These are phyloP conservation scores for Lonchura striata DNA, from an alignment of 2,113 vertebrate genomes.

Conservation along the genomic window DNA sequence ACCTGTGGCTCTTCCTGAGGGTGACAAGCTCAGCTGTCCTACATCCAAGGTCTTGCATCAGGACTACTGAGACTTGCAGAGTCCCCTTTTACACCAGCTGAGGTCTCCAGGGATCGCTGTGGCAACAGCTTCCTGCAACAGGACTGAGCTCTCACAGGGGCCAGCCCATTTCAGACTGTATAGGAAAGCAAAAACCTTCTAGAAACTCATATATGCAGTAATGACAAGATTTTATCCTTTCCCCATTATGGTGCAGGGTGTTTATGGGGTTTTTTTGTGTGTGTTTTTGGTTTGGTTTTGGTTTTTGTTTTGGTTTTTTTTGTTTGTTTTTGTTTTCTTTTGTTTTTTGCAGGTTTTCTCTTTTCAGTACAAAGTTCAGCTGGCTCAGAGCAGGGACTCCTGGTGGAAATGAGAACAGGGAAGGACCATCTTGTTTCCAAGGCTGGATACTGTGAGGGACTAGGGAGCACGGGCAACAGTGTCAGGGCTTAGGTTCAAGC, in stretches of 20 bases:
- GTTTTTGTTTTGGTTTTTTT: too few relatives aligned
- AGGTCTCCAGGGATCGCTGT: background rate
- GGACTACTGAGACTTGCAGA: background rate
- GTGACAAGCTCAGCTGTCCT: background rate
- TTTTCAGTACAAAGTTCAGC: background rate
- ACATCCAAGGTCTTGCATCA: background rate
- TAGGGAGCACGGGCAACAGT: rapidly evolving
- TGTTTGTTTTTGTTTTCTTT: too few relatives aligned
- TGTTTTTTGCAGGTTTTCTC: background rate
- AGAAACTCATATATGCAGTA: background rate
- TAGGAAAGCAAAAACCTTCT: background rate
- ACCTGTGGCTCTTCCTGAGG: background rate
- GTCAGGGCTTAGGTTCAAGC: background rate
- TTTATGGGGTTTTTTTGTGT: background rate
- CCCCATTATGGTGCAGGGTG: background rate
- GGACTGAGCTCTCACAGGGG: background rate
- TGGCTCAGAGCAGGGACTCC: background rate
- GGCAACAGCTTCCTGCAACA: background rate
- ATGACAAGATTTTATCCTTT: background rate
- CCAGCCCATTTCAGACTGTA: background rate
- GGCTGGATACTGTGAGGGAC: background rate
- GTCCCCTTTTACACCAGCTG: background rate
- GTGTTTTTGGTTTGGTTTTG: too few relatives aligned
- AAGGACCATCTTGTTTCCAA: background rate
- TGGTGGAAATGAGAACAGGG: background rate